Base-by-base conservation (phyloP, 2,797 vertebrate genomes). In the Cephalopachus bancanus region DNA sequence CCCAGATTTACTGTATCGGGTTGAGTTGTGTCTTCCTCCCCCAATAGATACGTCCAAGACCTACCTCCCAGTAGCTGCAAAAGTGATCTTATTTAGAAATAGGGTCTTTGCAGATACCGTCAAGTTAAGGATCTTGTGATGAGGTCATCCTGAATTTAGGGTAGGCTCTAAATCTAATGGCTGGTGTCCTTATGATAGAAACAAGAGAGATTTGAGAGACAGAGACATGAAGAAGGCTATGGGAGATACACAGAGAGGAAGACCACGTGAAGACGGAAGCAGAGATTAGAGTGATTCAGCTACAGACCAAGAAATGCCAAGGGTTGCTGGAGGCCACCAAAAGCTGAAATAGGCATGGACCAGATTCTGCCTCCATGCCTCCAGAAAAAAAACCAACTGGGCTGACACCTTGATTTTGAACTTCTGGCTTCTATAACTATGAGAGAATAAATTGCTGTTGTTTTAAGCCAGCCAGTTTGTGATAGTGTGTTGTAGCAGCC, bases 31-130 rank as follows among this genome's bases (percentile, higher is more conserved):
- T 26, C 15, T 0, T 24, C n/a, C 0, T 53, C 7, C 1, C 2
- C 26, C 10, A 76, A 30, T 20, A 33, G 75, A 1, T 44, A 14
- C 16, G 0, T 44, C 65, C 19, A 37, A 83, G 55, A 80, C n/a
- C 60, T 78, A 24, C 22, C 19, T 15, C 51, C 15, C 5, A 33
- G 28, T 64, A 51, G n/a, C 60, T 91, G 44, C 20, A 11, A 30
- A n/a, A 65, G 26, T 72, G 33, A 74, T 30, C 53, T 80, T 67
- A 60, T 79, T 92, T 94, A 78, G 85, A 93, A 83, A 74, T 72
- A 80, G 51, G 37, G 64, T 64, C 37, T 92, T 96, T 88, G 67
- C 7, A 64, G 57, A 62, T 79, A 37, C 9, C 72, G 53, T 65
- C n/a, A 67, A 86, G 64, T 55, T 72, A 83, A 95, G 69, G 26